Evolutionary conservation across 1,140 invertebrate species (phyloP), one percentile per base, ranked within the genome.

Genomic region (Harlomillsia oculata): DNA sequence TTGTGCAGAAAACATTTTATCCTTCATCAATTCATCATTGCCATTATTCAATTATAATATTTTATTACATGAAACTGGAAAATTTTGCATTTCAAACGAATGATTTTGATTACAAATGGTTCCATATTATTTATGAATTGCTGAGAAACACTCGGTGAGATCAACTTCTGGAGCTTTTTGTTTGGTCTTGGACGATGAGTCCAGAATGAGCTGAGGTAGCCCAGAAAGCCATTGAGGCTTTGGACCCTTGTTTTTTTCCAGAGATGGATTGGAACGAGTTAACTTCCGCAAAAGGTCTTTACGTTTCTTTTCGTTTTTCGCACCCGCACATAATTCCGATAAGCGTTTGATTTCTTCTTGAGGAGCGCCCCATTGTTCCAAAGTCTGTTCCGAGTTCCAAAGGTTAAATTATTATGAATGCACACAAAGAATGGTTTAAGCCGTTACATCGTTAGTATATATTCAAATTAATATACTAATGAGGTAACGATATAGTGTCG

Each of bases 131-230:
- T 37, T 41, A 46, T 62, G 60, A 29, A 62, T 62, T 20, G 51
- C 21, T n/a, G 60, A 62, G 46, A 62, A 62, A 45, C 60, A 62
- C 50, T 62, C 60, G 14, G 28, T 57, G 50, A 62, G 55, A 62
- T 62, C 60, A 58, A 62, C 39, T 28, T 61, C 59, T n/a, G 53
- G 23, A 39, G 2, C 3, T 1, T 39, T 36, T 16, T 52, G 50
- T 34, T 52, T 53, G 0, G 26, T 18, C 21, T 50, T 54, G 6
- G 45, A 36, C 23, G 36, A 26, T 16, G 39, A 41, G 2, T 43
- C 9, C 14, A 54, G 34, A n/a, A 32, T 26, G 11, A 62, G 26
- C 29, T 23, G 29, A 1, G 60, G 60, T 26, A 62, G 40, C 13
- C 37, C 25, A 34, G 51, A 29, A 14, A 58, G 30, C 60, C 60